Evolutionary conservation across 2,888 invertebrate species (phyloP).

Genomic region (Drosophila melanosoma): DNA sequence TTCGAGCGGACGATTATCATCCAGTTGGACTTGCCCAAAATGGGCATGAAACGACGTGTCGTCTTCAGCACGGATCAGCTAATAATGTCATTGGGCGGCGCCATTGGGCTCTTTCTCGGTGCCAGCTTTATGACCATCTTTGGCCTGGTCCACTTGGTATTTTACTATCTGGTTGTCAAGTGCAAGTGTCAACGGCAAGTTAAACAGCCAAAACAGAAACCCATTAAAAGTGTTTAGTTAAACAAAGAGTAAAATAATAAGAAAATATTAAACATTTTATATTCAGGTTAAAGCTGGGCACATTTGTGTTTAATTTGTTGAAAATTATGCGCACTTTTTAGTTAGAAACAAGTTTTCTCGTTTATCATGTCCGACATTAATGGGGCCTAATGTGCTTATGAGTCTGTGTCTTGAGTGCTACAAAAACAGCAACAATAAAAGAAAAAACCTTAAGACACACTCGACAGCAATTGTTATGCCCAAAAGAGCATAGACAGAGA

Average conservation of each 20-base stretch:
- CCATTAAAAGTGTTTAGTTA: background rate
- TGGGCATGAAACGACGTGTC: conserved; percentile 79
- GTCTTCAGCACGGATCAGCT: conserved; percentile 83
- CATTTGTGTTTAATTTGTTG: conserved; percentile 16
- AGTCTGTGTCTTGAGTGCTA: conserved; percentile 8
- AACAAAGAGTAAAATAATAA: background rate
- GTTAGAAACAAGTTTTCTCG: conserved; percentile 35
- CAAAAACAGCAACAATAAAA: conserved; percentile 15
- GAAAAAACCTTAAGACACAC: conserved; percentile 44
- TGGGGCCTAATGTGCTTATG: conserved; percentile 36
- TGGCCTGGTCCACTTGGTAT: conserved; percentile 60
- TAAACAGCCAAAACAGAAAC: background rate
- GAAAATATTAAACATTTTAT: conserved; percentile 1
- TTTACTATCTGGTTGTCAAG: conserved; percentile 55
- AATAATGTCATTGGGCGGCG: conserved; percentile 83
- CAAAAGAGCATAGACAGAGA: conserved; percentile 21
- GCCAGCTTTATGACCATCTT: conserved; percentile 83
- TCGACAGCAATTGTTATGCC: conserved; percentile 44
- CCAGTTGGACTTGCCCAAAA: conserved; percentile 73
- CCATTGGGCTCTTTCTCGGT: conserved; percentile 84
- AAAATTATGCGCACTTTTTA: conserved; percentile 9
- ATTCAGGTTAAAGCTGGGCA: conserved; percentile 4
- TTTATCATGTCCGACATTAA: conserved; percentile 34
- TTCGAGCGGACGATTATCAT: conserved; percentile 73
- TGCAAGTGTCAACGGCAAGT: conserved; percentile 28